These are phyloP conservation scores for Pyralis farinalis DNA, from an alignment of 2,888 invertebrate genomes.

Conservation along the genomic window DNA sequence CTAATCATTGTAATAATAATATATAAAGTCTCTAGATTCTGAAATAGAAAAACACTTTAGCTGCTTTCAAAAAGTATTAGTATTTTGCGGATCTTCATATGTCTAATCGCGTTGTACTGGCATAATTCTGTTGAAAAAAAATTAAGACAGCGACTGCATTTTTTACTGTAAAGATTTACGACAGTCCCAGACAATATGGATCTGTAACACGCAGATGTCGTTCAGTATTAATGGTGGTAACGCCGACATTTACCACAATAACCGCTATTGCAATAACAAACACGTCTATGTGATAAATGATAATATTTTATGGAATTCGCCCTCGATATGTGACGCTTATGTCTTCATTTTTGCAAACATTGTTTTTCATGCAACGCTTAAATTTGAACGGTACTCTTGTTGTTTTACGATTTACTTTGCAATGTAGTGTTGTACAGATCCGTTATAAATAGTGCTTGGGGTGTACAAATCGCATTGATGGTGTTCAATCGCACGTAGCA, in stretches of 20 bases:
- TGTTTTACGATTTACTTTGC: conserved; percentile 18
- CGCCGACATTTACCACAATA: conserved; percentile 74
- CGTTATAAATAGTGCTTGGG: conserved; percentile 47
- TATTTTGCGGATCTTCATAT: too few species aligned
- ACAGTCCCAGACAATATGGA: conserved; percentile 44
- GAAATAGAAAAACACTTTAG: too few species aligned
- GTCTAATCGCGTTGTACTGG: too few species aligned
- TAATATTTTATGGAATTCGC: conserved; percentile 72
- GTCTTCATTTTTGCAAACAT: conserved; percentile 63
- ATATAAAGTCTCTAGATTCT: too few species aligned
- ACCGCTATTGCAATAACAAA: conserved; percentile 70
- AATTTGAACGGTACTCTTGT: conserved; percentile 20
- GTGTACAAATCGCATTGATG: conserved; percentile 68
- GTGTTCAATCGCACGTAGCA: conserved; percentile 75
- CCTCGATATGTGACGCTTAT: conserved; percentile 64
- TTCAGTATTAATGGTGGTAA: conserved; percentile 65
- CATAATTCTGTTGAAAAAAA: too few species aligned
- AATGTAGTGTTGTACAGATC: conserved; percentile 17
- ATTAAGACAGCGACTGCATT: conserved; percentile 20
- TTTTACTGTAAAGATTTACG: conserved; percentile 36
- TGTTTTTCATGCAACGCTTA: conserved; percentile 12
- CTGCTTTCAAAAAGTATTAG: too few species aligned
- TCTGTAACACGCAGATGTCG: conserved; percentile 61
- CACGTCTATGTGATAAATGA: conserved; percentile 74
- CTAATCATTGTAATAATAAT: too few species aligned